Conservation (phyloP, 1,140 invertebrate genomes). For the Meloidogyne floridensis region DNA sequence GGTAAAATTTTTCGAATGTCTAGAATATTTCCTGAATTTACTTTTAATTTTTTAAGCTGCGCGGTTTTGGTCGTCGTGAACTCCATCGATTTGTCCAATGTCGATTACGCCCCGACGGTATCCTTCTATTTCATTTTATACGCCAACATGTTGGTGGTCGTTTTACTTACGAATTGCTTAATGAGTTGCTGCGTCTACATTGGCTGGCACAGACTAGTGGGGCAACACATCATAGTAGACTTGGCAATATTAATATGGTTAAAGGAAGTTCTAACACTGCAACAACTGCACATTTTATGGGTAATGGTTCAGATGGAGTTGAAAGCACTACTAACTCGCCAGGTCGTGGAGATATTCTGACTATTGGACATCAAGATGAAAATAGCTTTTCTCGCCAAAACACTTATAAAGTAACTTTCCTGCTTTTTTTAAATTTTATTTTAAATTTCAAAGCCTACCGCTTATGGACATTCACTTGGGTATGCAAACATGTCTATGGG, state of each 20-base stretch:
- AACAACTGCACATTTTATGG: background rate
- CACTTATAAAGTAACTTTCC: conserved; percentile 1
- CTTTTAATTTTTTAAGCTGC: conserved; percentile 18
- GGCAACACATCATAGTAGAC: background rate
- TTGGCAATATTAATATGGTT: background rate
- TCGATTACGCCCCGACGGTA: conserved; percentile 46
- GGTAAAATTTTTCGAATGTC: conserved; percentile 32
- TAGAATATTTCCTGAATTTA: background rate
- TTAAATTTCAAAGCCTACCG: conserved; percentile 14
- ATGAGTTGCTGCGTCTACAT: conserved; percentile 46
- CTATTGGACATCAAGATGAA: background rate
- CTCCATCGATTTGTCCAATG: conserved; percentile 46
- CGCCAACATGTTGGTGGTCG: conserved; percentile 58
- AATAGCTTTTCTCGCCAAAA: background rate
- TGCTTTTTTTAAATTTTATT: background rate
- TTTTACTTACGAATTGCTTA: conserved; percentile 55
- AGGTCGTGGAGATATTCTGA: background rate
- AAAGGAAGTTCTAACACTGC: conserved; percentile 9
- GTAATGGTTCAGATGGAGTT: background rate
- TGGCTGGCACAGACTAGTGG: conserved; percentile 24
- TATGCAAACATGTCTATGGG: conserved; percentile 10
- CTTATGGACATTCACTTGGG: conserved; percentile 1
- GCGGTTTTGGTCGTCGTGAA: conserved; percentile 36
- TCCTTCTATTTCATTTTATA: conserved; percentile 54
- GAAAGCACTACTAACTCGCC: background rate